These are phyloP conservation scores for Regulus satrapa DNA, from an alignment of 2,113 vertebrate species.

Conservation along the genomic window DNA sequence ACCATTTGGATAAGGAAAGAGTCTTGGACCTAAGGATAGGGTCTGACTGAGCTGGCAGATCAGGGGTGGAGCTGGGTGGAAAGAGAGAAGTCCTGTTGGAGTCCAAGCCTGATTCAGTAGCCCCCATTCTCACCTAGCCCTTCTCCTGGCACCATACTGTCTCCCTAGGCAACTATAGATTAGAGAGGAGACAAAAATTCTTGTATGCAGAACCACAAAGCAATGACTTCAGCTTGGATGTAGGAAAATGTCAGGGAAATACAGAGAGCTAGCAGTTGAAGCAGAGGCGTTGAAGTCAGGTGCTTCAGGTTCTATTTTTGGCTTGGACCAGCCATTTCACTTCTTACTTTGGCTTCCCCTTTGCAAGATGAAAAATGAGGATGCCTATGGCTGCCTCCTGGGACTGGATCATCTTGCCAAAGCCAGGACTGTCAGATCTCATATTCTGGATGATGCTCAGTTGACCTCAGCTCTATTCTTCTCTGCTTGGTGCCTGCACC, in stretches of 20 bases:
- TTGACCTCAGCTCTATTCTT: not conserved
- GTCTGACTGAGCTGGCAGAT: not conserved
- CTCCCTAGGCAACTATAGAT: constrained; percentile 28
- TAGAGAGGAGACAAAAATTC: not conserved
- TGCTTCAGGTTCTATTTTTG: constrained; percentile 37
- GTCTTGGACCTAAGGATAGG: not conserved
- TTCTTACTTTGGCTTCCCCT: not conserved
- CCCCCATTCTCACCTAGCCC: not conserved
- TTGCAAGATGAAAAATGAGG: not conserved
- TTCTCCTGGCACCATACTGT: not conserved
- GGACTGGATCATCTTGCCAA: not conserved
- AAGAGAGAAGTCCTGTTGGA: not conserved
- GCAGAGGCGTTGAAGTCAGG: constrained; percentile 11
- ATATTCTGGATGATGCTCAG: not conserved
- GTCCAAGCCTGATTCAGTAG: not conserved
- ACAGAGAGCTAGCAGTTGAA: not conserved
- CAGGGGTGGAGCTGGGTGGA: not conserved
- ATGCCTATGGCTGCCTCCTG: not conserved
- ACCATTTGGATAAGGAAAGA: not conserved
- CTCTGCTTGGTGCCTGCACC: not conserved
- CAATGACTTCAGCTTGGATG: not conserved
- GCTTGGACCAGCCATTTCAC: not conserved
- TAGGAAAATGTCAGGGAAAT: not conserved
- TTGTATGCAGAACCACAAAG: not conserved
- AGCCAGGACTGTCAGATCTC: not conserved